These are phyloP conservation scores for Catharus fuscescens DNA, from an alignment of 2,113 vertebrate genomes.

Conservation along the genomic window DNA sequence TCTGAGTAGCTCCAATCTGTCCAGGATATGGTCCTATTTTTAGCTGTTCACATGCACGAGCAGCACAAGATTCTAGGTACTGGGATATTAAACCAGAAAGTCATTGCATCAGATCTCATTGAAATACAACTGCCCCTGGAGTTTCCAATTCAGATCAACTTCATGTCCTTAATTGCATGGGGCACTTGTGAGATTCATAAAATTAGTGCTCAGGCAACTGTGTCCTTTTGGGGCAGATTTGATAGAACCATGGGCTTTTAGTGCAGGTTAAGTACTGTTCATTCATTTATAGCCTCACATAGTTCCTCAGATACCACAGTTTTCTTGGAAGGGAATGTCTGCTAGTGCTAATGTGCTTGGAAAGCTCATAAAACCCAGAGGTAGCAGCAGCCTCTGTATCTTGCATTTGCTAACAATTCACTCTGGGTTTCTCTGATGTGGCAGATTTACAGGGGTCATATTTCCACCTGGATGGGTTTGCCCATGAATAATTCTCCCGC, in stretches of 20 bases:
- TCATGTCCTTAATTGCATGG: background rate
- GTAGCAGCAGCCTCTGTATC: background rate
- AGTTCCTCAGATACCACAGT: background rate
- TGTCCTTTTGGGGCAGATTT: conserved; percentile 6
- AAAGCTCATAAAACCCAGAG: conserved; percentile 33
- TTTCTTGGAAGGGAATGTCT: conserved; percentile 41
- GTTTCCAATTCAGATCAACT: background rate
- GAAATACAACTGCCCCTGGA: background rate
- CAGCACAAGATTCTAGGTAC: background rate
- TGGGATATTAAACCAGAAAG: background rate
- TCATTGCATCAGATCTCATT: background rate
- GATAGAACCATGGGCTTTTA: background rate
- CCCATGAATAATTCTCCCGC: conserved; percentile 12
- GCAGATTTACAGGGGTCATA: conserved; percentile 31
- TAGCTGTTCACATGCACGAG: background rate
- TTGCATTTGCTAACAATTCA: background rate
- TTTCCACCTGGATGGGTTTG: conserved; percentile 39
- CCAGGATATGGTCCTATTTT: background rate
- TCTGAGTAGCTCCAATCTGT: background rate
- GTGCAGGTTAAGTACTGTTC: background rate
- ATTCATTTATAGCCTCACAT: background rate
- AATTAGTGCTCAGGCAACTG: background rate
- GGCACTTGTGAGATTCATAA: background rate
- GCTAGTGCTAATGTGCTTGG: conserved; percentile 1
- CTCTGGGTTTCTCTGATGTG: background rate